Evolutionary conservation across 2,113 vertebrate species (phyloP).

Genomic region (Pollimyrus isidori): DNA sequence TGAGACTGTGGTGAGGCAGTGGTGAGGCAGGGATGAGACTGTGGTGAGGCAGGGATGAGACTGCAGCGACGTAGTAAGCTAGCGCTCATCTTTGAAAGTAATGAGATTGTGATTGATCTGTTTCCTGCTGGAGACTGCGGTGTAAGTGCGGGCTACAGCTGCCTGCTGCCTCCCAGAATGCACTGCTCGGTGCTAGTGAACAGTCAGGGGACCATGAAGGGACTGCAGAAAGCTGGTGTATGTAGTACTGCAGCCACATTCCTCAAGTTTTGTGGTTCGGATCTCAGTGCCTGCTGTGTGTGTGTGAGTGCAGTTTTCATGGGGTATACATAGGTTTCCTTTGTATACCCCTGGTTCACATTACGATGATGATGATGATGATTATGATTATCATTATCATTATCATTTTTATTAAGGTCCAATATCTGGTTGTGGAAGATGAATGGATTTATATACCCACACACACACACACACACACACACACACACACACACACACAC

Average conservation of each 20-base stretch:
- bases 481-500: too few species aligned
- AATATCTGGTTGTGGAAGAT: too few species aligned
- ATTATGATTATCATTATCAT: neutral
- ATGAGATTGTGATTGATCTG: neutral
- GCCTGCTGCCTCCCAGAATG: neutral
- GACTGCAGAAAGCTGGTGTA: too few species aligned
- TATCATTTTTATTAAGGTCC: neutral
- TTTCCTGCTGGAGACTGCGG: neutral
- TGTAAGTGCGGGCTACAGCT: neutral
- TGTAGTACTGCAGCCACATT: neutral
- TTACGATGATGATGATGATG: neutral
- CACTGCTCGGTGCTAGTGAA: neutral
- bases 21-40: neutral
- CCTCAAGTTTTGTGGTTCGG: neutral
- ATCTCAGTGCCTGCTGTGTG: neutral
- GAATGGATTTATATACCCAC: too few species aligned
- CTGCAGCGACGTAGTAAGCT: neutral
- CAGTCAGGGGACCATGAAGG: neutral
- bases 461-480: too few species aligned
- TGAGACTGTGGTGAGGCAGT: too few species aligned
- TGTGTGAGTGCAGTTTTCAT: neutral
- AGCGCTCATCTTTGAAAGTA: neutral
- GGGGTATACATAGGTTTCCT: neutral
- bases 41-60: neutral
- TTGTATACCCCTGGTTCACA: neutral